Conservation (phyloP, 2,113 vertebrate genomes). For the Tetrao urogallus region DNA sequence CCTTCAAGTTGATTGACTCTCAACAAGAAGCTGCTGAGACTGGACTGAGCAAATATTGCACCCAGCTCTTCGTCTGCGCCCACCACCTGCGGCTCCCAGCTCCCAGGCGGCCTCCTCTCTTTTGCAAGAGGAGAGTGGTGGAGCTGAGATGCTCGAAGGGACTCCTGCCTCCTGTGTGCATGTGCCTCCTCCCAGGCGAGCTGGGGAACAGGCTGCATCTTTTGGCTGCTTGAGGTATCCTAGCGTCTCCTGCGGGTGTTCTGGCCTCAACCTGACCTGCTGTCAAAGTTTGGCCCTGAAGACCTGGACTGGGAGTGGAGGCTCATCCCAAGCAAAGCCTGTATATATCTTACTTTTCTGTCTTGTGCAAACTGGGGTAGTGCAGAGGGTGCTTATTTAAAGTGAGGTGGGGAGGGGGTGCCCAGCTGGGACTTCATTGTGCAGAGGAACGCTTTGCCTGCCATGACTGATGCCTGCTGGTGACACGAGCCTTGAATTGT, state of each 20-base stretch:
- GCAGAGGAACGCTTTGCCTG: constrained; percentile 13
- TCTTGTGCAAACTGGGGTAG: constrained; percentile 54
- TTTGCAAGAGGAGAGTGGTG: constrained; percentile 2
- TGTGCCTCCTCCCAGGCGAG: background rate
- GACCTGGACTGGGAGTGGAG: background rate
- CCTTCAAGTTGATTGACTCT: background rate
- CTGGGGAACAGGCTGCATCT: constrained; percentile 8
- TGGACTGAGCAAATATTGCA: constrained; percentile 16
- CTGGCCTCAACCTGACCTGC: constrained; percentile 14
- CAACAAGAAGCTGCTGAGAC: constrained; percentile 42
- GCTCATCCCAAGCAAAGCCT: background rate
- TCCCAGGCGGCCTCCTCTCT: constrained; percentile 39
- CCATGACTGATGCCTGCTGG: constrained; percentile 12
- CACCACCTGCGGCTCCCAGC: constrained; percentile 3
- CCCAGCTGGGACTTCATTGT: constrained; percentile 17
- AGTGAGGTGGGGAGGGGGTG: constrained; percentile 45
- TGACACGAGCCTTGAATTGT: background rate
- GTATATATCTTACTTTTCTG: constrained; percentile 69
- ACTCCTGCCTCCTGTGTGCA: constrained; percentile 45
- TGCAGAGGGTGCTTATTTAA: constrained; percentile 36
- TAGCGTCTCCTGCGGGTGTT: background rate
- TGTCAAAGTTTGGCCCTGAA: background rate
- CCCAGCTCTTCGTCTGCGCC: background rate
- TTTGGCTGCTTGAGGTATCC: background rate
- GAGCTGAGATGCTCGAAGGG: constrained; percentile 39